A percentile compares a stretch with the other conserved stretches of the same genome.
These are phyloP conservation scores for Acrobasis repandana DNA, from an alignment of 2,888 invertebrate species.

Conservation along the genomic window DNA sequence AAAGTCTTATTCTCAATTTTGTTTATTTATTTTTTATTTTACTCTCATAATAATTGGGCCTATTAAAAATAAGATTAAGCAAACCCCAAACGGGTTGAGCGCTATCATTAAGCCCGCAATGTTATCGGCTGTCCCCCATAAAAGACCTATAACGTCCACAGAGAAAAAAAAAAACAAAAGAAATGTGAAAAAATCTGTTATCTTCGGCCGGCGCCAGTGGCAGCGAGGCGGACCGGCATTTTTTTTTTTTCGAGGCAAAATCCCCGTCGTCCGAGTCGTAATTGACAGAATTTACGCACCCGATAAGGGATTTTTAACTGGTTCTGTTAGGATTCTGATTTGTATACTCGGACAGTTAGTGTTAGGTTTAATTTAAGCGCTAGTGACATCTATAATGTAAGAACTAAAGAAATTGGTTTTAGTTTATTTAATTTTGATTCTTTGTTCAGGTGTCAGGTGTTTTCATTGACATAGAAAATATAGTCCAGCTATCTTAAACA, in stretches of 20 bases:
- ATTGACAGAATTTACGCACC: constrained; percentile 71
- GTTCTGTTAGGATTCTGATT: constrained; percentile 20
- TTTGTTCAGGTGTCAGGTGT: too few species aligned
- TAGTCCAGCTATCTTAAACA: too few species aligned
- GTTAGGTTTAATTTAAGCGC: too few species aligned
- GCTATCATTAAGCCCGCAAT: constrained; percentile 41
- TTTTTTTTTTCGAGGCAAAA: constrained; percentile 26
- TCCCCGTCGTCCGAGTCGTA: constrained; percentile 42
- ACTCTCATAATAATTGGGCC: constrained; percentile 7
- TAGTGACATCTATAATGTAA: too few species aligned
- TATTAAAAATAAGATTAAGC: constrained; percentile 28
- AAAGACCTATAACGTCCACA: constrained; percentile 54
- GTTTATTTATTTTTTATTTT: too few species aligned
- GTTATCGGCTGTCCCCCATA: constrained; percentile 54
- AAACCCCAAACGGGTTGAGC: constrained; percentile 42
- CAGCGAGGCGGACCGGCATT: constrained; percentile 41
- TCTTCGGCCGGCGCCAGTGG: constrained; percentile 67
- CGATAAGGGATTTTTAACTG: constrained; percentile 57
- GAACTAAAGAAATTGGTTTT: too few species aligned
- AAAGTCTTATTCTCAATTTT: too few species aligned
- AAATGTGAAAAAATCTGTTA: constrained; percentile 51
- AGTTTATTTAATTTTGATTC: too few species aligned
- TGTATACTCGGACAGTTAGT: background rate
- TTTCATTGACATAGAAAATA: too few species aligned
- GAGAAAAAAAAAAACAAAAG: constrained; percentile 54